Conservation (phyloP, 1,140 invertebrate species). For the Protaetia brevitarsis region DNA sequence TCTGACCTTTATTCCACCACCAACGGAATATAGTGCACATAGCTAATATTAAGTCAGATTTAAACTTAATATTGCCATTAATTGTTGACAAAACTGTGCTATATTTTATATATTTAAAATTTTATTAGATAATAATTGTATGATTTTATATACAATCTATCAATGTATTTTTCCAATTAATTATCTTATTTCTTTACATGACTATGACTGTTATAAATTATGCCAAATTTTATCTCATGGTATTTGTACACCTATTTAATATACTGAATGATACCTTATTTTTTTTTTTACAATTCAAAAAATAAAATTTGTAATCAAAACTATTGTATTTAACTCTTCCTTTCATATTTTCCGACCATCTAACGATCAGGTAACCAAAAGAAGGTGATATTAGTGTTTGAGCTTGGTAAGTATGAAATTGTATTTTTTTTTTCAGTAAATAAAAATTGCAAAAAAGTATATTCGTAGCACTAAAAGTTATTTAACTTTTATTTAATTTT, state of each 20-base stretch:
- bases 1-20: neutral
- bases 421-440: too few relatives aligned
- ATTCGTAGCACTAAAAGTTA: too few relatives aligned
- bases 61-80: conserved; percentile 9
- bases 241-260: neutral
- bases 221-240: neutral
- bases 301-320: too few relatives aligned
- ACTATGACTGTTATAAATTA: neutral
- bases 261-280: too few relatives aligned
- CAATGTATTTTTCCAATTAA: neutral
- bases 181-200: neutral
- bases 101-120: conserved; percentile 12
- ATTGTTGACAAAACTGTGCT: neutral
- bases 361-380: too few relatives aligned
- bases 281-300: too few relatives aligned
- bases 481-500: too few relatives aligned
- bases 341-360: too few relatives aligned
- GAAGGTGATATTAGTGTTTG: too few relatives aligned
- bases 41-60: neutral
- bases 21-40: neutral
- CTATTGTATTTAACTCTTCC: too few relatives aligned
- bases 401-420: too few relatives aligned
- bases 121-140: neutral
- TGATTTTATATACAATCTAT: neutral
- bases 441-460: too few relatives aligned